Evolutionary conservation across 1,140 invertebrate species (phyloP), one percentile per base, ranked within the genome.

Genomic region (Orius laevigatus): DNA sequence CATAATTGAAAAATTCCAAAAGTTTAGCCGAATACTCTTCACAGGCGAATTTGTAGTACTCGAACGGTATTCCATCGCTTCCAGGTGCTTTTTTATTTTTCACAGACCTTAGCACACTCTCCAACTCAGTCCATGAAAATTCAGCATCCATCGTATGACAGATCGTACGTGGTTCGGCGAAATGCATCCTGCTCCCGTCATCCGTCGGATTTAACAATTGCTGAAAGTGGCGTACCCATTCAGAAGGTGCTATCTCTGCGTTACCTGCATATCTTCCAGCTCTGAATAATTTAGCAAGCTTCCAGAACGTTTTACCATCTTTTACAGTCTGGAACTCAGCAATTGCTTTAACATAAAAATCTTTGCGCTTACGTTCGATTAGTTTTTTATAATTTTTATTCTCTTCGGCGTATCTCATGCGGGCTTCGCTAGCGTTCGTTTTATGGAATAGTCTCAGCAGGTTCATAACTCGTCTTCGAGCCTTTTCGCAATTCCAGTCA

Each of bases 11-110:
- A 6, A 49, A 8, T 10, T 8, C 20, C 4, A 49, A 2, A 11
- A 49, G 38, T n/a, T 42, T 35, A 14, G 14, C 39, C 16, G n/a
- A 19, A 25, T 42, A 49, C 25, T 32, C 42, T 6, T 32, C 16
- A 6, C 38, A 39, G 2, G 38, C 48, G 33, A 42, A 25, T 16
- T 49, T 49, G 8, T 20, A 42, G 16, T 42, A 49, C 39, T 49
- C 48, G 31, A 20, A 49, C 9, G 48, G 35, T 6, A 49, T 32
- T 18, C 48, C 19, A 49, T 49, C 48, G 12, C 18, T 14, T 39
- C 48, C 48, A 12, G 48, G 38, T 2, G 38, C 38, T 42, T 49
- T 49, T 12, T 49, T 14, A 15, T 49, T 25, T 49, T 49, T 41
- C 9, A 31, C 1, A 8, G 12, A n/a, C n/a, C n/a, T n/a, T n/a